Percentiles rank a stretch among this genome's conserved stretches.
These are phyloP conservation scores for Accipiter cooperii DNA, from an alignment of 2,113 vertebrate genomes.

Conservation along the genomic window DNA sequence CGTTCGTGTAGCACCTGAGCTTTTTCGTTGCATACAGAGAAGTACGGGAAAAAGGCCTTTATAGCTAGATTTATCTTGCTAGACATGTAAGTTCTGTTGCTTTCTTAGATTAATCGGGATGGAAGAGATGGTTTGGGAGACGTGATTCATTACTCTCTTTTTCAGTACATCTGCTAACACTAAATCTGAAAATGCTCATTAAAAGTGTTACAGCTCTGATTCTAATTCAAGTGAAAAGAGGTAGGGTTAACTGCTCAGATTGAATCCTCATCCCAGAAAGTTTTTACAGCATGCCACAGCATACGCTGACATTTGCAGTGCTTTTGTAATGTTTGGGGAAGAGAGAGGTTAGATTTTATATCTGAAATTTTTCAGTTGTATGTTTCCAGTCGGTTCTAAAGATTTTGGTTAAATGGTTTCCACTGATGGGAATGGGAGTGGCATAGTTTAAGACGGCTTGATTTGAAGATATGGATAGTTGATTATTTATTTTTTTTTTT, in stretches of 20 bases:
- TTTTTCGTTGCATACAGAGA: not conserved
- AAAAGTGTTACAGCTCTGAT: not conserved
- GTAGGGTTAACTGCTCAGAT: not conserved
- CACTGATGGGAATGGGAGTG: conserved; percentile 29
- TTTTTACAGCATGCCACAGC: not conserved
- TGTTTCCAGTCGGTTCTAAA: not conserved
- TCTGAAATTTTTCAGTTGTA: not conserved
- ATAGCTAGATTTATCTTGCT: not conserved
- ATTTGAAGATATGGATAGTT: not conserved
- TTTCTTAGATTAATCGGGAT: not conserved
- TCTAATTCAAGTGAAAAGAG: not conserved
- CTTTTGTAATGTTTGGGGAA: not conserved
- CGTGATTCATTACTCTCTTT: not conserved
- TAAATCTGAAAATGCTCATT: not conserved
- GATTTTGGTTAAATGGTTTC: not conserved
- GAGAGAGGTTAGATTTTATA: not conserved
- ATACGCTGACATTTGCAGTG: not conserved
- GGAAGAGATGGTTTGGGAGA: not conserved
- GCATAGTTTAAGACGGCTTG: not conserved
- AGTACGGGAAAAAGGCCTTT: not conserved
- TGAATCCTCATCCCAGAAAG: not conserved
- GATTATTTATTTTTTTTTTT: not conserved
- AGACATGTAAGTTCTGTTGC: not conserved
- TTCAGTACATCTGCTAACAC: not conserved
- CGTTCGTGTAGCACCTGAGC: not conserved